Percentiles rank a stretch among this genome's conserved stretches.
Conservation (phyloP, 2,113 vertebrate species). For the Baryphthengus martii region DNA sequence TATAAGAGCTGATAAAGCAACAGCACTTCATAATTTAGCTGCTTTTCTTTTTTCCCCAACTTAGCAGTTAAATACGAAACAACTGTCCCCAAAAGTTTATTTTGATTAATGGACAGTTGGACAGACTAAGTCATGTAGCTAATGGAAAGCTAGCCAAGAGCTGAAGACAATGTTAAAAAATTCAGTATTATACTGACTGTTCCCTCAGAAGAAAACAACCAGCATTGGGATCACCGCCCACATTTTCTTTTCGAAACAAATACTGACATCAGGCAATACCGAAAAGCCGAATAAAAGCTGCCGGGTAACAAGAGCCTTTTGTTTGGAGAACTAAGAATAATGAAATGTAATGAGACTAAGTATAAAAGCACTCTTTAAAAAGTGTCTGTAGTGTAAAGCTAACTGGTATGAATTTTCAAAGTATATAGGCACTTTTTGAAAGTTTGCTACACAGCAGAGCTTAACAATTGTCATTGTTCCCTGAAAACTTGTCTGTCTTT, state of each 20-base stretch:
- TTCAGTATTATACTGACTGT: neutral
- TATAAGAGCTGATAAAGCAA: neutral
- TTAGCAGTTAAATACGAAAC: neutral
- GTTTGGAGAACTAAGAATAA: neutral
- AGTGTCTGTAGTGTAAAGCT: neutral
- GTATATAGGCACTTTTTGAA: neutral
- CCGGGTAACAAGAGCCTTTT: constrained; percentile 1
- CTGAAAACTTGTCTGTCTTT: neutral
- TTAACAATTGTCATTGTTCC: neutral
- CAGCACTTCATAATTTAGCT: neutral
- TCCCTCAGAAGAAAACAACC: neutral
- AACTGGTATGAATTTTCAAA: neutral
- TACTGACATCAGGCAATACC: neutral
- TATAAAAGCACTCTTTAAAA: neutral
- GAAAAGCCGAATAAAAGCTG: constrained; percentile 14
- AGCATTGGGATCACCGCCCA: neutral
- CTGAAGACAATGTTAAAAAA: neutral
- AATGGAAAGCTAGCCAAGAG: neutral
- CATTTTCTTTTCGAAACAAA: constrained; percentile 7
- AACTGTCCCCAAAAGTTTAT: neutral
- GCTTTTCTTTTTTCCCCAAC: neutral
- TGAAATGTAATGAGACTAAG: neutral
- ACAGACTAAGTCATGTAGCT: neutral
- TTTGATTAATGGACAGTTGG: neutral
- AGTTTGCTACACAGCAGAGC: neutral